phyloP scores from a whole-genome alignment of 2,113 vertebrate species.

The Ceyx cyanopectus region DNA sequence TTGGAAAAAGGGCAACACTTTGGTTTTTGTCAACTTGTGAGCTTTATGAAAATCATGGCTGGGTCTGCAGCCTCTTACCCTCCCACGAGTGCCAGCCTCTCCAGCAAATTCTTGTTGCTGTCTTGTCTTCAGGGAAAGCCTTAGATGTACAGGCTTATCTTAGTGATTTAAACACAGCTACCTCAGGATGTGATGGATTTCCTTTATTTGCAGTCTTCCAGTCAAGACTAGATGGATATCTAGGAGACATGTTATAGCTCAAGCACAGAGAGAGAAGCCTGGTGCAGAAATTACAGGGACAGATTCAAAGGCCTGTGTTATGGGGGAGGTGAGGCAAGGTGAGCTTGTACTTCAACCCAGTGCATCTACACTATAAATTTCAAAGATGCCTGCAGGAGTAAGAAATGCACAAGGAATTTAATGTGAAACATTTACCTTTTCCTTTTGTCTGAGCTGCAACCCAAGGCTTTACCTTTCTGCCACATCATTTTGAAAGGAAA shows the following conservation, averaged over 20 bases:
- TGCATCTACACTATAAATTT: neutral
- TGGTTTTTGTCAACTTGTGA: neutral
- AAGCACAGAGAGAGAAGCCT: neutral
- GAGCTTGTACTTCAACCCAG: neutral
- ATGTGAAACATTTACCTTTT: neutral
- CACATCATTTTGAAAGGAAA: neutral
- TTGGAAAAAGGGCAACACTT: neutral
- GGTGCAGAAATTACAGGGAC: constrained; percentile 20
- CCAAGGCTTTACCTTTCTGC: neutral
- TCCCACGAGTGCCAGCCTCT: neutral
- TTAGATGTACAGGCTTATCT: constrained; percentile 44
- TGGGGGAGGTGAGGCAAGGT: constrained; percentile 34
- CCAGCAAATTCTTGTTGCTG: neutral
- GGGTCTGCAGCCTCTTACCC: neutral
- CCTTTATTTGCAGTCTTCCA: neutral
- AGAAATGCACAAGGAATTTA: neutral
- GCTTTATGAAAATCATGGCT: neutral
- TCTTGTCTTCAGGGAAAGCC: neutral
- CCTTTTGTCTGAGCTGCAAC: neutral
- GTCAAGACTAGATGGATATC: constrained; percentile 20
- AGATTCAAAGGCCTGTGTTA: neutral
- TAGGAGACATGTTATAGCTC: neutral
- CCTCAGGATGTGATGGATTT: constrained; percentile 46
- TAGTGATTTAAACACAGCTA: constrained; percentile 55
- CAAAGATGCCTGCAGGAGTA: neutral